Evolutionary conservation across 2,888 invertebrate species (phyloP).

Genomic region (Leptopilina drosophilae): DNA sequence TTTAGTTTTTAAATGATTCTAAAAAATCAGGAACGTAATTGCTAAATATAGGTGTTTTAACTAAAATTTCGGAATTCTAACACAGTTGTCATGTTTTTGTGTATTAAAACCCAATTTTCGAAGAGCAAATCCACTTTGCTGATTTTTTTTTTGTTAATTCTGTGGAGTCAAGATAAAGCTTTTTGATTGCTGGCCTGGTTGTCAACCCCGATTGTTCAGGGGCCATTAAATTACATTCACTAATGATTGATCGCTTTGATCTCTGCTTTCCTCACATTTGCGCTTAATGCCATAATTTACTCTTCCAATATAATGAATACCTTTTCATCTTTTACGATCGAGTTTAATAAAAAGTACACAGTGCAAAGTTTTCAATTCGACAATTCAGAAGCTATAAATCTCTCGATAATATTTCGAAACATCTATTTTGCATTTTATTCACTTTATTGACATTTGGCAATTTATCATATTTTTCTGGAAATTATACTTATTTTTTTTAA

Average conservation of each 20-base stretch:
- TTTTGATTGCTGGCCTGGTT: neutral
- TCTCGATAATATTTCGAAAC: neutral
- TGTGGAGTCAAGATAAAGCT: neutral
- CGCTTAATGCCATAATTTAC: conserved; percentile 6
- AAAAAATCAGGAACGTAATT: too few relatives aligned
- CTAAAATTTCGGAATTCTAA: too few relatives aligned
- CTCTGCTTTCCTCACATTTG: conserved; percentile 24
- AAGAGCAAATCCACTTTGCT: too few relatives aligned
- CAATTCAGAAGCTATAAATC: conserved; percentile 7
- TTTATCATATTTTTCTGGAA: too few relatives aligned
- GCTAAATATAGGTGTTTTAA: too few relatives aligned
- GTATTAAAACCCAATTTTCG: too few relatives aligned
- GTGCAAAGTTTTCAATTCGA: neutral
- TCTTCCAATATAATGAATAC: conserved; percentile 22
- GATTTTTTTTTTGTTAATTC: too few relatives aligned
- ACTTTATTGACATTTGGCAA: neutral
- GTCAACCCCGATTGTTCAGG: conserved; percentile 13
- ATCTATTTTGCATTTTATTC: neutral
- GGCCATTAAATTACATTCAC: neutral
- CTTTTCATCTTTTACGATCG: conserved; percentile 6
- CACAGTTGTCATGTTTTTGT: too few relatives aligned
- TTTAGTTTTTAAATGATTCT: too few relatives aligned
- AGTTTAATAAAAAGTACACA: conserved; percentile 5
- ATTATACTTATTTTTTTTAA: too few relatives aligned
- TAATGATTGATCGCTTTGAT: conserved; percentile 21